Conservation (phyloP, 2,888 invertebrate genomes). For the Volucella zonaria region DNA sequence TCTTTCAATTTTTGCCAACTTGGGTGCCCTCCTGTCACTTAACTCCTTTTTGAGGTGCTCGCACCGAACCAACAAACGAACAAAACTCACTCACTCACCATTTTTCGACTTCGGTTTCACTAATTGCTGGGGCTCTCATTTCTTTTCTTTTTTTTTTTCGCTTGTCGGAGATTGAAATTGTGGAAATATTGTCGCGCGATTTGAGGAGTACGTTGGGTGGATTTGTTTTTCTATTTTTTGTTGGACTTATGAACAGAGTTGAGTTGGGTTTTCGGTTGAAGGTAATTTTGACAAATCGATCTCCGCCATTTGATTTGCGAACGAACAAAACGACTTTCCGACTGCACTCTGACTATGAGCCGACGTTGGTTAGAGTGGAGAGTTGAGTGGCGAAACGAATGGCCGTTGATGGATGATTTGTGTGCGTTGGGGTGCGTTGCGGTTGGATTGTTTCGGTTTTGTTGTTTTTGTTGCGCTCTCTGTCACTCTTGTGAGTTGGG, state of each 20-base stretch:
- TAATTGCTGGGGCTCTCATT: neutral
- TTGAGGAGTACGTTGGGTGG: neutral
- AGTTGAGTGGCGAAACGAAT: constrained; percentile 62
- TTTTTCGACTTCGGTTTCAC: too few relatives aligned
- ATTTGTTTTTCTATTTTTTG: constrained; percentile 17
- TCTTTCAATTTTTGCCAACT: too few relatives aligned
- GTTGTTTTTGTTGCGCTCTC: constrained; percentile 69
- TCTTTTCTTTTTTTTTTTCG: constrained; percentile 8
- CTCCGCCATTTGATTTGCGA: constrained; percentile 66
- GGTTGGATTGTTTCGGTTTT: constrained; percentile 58
- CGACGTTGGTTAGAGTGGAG: constrained; percentile 71
- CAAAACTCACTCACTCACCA: too few relatives aligned
- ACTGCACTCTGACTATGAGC: constrained; percentile 60
- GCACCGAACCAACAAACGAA: neutral
- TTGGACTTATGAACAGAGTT: constrained; percentile 24
- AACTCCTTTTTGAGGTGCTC: neutral
- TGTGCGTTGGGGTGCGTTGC: constrained; percentile 43
- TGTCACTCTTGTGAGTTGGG: constrained; percentile 20
- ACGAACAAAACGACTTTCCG: constrained; percentile 52
- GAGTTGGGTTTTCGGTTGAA: constrained; percentile 31
- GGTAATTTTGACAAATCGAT: constrained; percentile 62
- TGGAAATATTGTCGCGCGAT: constrained; percentile 12
- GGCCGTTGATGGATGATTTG: constrained; percentile 55
- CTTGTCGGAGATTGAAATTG: neutral
- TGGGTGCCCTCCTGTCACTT: too few relatives aligned